Evolutionary conservation across 2,113 vertebrate species (phyloP).

Genomic region (Alethe diademata): DNA sequence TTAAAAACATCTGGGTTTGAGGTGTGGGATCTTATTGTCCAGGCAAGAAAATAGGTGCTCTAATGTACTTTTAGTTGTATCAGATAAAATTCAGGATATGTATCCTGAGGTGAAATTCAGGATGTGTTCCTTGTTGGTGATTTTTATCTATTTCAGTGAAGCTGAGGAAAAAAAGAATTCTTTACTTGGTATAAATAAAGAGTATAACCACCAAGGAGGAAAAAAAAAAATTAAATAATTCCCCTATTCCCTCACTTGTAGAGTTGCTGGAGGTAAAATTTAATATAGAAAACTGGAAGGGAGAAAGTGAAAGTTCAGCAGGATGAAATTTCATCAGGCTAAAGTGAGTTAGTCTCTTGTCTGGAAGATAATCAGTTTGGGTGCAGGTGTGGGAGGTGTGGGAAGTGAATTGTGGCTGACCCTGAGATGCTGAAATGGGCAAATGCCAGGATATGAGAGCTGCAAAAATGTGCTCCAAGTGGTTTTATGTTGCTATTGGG

Average conservation of each 20-base stretch:
- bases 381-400: neutral
- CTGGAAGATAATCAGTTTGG: neutral
- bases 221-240: neutral
- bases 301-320: neutral
- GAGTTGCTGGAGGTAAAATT: neutral
- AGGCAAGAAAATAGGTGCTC: accelerated
- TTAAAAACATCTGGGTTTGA: accelerated
- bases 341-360: accelerated
- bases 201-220: too few relatives aligned
- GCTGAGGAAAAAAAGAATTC: too few relatives aligned
- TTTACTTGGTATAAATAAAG: neutral
- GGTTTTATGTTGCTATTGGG: neutral
- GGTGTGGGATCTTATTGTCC: accelerated
- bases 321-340: neutral
- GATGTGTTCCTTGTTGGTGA: neutral
- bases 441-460: accelerated
- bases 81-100: neutral
- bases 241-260: accelerated
- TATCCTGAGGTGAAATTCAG: neutral
- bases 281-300: neutral
- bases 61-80: accelerated
- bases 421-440: neutral
- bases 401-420: neutral
- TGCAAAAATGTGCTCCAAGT: accelerated
- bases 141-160: neutral